Evolutionary conservation across 2,888 invertebrate genomes (phyloP).

Genomic region (Folsomia manolachei): DNA sequence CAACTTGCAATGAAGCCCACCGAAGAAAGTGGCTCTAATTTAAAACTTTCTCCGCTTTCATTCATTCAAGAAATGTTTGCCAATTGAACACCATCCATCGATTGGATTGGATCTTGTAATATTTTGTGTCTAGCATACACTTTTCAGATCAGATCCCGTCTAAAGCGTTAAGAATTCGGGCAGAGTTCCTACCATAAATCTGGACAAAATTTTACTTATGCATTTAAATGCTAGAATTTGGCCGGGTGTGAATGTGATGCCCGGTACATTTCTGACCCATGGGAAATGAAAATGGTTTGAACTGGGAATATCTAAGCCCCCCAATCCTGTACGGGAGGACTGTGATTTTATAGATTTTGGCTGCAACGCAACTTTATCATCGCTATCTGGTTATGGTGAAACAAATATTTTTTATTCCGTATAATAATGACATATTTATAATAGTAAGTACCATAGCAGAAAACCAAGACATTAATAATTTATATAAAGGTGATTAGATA

Average conservation of each 20-base stretch:
- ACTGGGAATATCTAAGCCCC: no score
- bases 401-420: no score
- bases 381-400: no score
- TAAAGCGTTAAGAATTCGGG: not conserved
- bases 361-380: no score
- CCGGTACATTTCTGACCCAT: not conserved
- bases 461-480: no score
- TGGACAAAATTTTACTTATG: conserved; percentile 5
- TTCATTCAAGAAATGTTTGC: not conserved
- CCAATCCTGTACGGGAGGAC: no score
- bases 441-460: no score
- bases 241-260: not conserved
- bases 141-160: not conserved
- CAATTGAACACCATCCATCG: not conserved
- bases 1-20: not conserved
- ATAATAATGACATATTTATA: no score
- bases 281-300: no score
- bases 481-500: no score
- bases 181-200: not conserved
- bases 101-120: not conserved
- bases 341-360: no score
- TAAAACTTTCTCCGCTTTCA: not conserved
- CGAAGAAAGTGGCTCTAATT: not conserved
- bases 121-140: not conserved
- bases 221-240: conserved; percentile 11